These are phyloP conservation scores for Engraulis encrasicolus DNA, from an alignment of 2,113 vertebrate genomes.

Conservation along the genomic window DNA sequence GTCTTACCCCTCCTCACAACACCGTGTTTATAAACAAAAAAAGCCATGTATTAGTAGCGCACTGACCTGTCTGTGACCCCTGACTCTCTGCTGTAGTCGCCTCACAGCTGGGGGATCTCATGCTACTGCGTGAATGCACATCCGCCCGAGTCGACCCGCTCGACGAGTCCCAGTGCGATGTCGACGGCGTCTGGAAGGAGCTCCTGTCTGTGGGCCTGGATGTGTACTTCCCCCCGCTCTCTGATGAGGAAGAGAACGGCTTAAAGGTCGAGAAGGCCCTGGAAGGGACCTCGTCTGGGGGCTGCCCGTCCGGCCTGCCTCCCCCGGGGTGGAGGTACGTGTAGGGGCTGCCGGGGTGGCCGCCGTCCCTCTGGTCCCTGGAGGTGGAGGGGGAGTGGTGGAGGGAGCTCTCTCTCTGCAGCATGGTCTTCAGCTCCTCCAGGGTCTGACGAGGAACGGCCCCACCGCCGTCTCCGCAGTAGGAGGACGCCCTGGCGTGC, in stretches of 20 bases:
- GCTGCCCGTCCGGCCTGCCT: constrained; percentile 53
- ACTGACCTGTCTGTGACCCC: constrained; percentile 67
- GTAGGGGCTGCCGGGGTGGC: constrained; percentile 41
- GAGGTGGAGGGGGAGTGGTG: constrained; percentile 59
- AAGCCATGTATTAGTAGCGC: too few species aligned
- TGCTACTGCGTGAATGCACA: not conserved
- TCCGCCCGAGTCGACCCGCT: constrained; percentile 59
- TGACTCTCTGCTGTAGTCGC: constrained; percentile 51
- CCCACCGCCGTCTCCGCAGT: constrained; percentile 43
- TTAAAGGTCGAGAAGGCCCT: constrained; percentile 71
- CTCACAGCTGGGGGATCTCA: constrained; percentile 39
- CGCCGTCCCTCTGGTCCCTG: constrained; percentile 47
- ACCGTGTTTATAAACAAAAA: too few species aligned
- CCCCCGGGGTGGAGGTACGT: constrained; percentile 58
- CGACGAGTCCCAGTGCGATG: constrained; percentile 63
- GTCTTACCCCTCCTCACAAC: too few species aligned
- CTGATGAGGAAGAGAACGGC: constrained; percentile 60
- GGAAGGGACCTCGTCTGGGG: constrained; percentile 58
- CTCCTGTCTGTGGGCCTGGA: constrained; percentile 50
- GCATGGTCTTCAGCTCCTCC: constrained; percentile 77
- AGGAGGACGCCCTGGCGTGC: constrained; percentile 29
- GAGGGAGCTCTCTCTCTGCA: constrained; percentile 70
- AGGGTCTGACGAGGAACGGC: constrained; percentile 73
- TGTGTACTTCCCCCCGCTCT: constrained; percentile 69
- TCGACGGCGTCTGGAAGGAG: constrained; percentile 59